Evolutionary conservation across 2,797 vertebrate species (phyloP), one percentile per base, ranked within the genome.

Genomic region (Xyrichtys novacula): DNA sequence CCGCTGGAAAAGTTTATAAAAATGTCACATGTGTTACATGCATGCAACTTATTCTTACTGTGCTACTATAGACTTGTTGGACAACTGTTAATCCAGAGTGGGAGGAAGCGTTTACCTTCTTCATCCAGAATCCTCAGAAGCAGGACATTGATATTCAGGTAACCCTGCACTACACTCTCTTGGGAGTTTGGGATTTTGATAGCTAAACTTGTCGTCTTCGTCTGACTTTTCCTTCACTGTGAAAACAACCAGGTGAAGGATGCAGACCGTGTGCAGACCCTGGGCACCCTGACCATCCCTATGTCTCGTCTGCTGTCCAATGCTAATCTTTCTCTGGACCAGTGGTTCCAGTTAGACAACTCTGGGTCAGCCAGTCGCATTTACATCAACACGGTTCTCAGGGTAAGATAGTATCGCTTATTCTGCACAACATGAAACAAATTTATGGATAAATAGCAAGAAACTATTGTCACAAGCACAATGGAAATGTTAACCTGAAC

Each of bases 41-140:
- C 17, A 32, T 34, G 4, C 17, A 43, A 8, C 71, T 46, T 55
- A 3, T 26, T 79, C 14, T 56, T 43, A 0, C 39, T 22, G 11
- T 34, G 32, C 11, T 4, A 34, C 31, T 67, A 20, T 19, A 98
- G 97, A 94, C 93, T 2, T 91, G 94, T 79, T 96, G 93, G 55
- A 93, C 90, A 46, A 96, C 93, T 1, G 75, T 90, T 46, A 85
- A 91, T 72, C 97, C 97, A 0, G 77, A 94, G 29, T 98, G 97
- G 96, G 96, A 96, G 46, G 95, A 96, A 5, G 96, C 96, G 3
- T 98, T 98, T 75, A 96, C 95, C 7, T 98, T 98, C 88, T 98
- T 98, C 85, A 94, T 98, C 66, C 95, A 95, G 39, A 92, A 98
- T 85, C 97, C 96, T 10, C 86, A 39, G 9, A 93, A 90, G 54